Conservation (phyloP, 30 jellyfish, hydroid and myxozoan species). For the Calvadosia cruxmelitensis region DNA sequence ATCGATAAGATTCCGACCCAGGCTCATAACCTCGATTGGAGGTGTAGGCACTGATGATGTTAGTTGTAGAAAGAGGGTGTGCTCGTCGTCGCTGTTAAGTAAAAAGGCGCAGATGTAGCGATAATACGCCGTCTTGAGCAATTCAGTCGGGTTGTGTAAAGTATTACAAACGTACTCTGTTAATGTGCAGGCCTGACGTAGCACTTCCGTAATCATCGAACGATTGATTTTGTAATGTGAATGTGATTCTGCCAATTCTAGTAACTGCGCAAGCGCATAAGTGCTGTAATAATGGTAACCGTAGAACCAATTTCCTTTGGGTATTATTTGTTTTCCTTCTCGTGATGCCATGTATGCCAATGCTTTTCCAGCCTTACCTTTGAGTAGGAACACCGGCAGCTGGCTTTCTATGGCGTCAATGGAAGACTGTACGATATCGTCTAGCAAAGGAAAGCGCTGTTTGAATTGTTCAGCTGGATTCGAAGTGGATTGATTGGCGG, state of each 20-base stretch:
- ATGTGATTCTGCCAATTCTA: conserved; percentile 4
- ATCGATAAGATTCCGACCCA: conserved; percentile 9
- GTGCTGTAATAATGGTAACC: conserved; percentile 15
- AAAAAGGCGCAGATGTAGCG: conserved; percentile 8
- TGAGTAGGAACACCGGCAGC: not conserved
- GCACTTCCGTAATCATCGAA: not conserved
- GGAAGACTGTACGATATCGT: not conserved
- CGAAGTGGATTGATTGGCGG: not conserved
- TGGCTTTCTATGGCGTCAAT: not conserved
- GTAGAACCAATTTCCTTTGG: not conserved
- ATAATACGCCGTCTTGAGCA: not conserved
- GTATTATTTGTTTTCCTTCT: not conserved
- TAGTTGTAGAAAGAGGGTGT: not conserved
- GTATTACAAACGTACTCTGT: not conserved
- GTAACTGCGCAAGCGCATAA: conserved; percentile 4
- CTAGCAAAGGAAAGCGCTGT: not conserved
- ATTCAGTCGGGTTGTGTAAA: not conserved
- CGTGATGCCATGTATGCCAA: not conserved
- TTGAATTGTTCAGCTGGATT: not conserved
- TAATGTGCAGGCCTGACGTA: not conserved
- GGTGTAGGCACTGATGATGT: not conserved
- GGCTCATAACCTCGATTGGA: conserved; percentile 5
- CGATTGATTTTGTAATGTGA: not conserved
- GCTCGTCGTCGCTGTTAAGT: not conserved
- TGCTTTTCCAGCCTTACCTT: not conserved